Percentiles rank a stretch among this genome's conserved stretches.
Evolutionary conservation across 2,888 invertebrate genomes (phyloP).

Genomic region (Andrena haemorrhoa): DNA sequence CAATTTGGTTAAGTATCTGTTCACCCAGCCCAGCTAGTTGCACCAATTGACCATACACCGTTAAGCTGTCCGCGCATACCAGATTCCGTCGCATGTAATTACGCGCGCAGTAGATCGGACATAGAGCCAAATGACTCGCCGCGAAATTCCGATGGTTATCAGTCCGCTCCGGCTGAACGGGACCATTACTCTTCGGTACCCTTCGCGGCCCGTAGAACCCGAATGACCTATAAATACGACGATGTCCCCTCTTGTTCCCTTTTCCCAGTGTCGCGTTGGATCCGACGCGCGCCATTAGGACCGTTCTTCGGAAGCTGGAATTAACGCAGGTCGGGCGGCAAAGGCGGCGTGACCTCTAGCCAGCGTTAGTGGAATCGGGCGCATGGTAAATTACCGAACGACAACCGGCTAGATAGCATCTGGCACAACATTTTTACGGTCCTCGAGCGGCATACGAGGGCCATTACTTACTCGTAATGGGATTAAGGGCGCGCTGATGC

Average conservation of each 20-base stretch:
- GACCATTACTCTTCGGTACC: constrained; percentile 31
- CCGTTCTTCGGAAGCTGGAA: constrained; percentile 61
- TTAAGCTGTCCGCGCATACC: constrained; percentile 36
- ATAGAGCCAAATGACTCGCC: constrained; percentile 18
- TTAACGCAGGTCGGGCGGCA: constrained; percentile 53
- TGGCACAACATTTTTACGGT: constrained; percentile 80
- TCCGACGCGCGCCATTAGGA: constrained; percentile 9
- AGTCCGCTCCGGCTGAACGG: constrained; percentile 1
- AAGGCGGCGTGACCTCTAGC: constrained; percentile 58
- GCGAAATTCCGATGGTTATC: constrained; percentile 57
- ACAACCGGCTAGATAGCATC: constrained; percentile 69
- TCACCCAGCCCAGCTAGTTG: constrained; percentile 28
- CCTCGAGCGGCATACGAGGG: constrained; percentile 61
- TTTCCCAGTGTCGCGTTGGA: neutral
- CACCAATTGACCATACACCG: constrained; percentile 49
- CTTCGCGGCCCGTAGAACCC: constrained; percentile 12
- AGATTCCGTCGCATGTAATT: constrained; percentile 46
- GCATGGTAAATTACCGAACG: constrained; percentile 74
- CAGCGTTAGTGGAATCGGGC: constrained; percentile 44
- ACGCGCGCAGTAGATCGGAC: constrained; percentile 37
- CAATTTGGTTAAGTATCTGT: constrained; percentile 43
- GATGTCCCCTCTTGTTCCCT: neutral
- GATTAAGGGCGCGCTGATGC: constrained; percentile 76
- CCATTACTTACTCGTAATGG: constrained; percentile 78
- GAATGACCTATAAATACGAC: constrained; percentile 43